A percentile compares a stretch with the other conserved stretches of the same genome.
phyloP scores from a whole-genome alignment of 2,888 invertebrate genomes.

The Drosophila lacicola region DNA sequence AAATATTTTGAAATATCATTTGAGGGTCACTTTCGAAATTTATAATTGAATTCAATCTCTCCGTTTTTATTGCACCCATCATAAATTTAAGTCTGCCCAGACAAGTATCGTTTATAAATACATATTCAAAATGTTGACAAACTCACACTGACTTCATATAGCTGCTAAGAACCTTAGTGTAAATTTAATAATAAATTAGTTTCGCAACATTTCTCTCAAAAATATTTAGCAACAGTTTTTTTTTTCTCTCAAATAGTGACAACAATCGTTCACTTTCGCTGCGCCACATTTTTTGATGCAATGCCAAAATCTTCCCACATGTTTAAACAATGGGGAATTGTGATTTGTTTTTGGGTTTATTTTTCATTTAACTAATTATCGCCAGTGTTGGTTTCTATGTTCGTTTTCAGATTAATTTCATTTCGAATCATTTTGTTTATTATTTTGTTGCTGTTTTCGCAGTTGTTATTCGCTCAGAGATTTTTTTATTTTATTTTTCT shows the following conservation, averaged over 20 bases:
- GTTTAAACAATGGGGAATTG: constrained; percentile 20
- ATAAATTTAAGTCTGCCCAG: constrained; percentile 42
- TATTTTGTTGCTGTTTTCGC: constrained; percentile 54
- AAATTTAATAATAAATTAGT: constrained; percentile 44
- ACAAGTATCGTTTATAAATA: constrained; percentile 13
- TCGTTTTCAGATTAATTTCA: constrained; percentile 69
- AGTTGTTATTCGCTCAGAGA: constrained; percentile 28
- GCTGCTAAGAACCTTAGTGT: constrained; percentile 30
- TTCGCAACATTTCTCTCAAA: constrained; percentile 24
- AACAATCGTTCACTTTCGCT: constrained; percentile 72
- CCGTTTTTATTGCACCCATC: constrained; percentile 24
- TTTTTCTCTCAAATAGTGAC: constrained; percentile 44
- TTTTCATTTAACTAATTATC: constrained; percentile 64
- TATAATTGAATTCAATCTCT: constrained; percentile 60
- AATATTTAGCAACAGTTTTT: constrained; percentile 16
- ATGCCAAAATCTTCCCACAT: constrained; percentile 51
- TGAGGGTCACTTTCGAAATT: constrained; percentile 76
- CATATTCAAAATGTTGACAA: constrained; percentile 46
- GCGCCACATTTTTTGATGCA: constrained; percentile 43
- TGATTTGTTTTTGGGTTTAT: constrained; percentile 23
- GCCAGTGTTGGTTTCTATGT: constrained; percentile 38
- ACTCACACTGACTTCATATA: constrained; percentile 35
- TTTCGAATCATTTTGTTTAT: constrained; percentile 80
- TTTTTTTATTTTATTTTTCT: constrained; percentile 2
- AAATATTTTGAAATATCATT: constrained; percentile 78